Evolutionary conservation across 2,797 vertebrate species (phyloP), one percentile per base, ranked within the genome.

Genomic region (Lepidocolaptes lacrymiger): DNA sequence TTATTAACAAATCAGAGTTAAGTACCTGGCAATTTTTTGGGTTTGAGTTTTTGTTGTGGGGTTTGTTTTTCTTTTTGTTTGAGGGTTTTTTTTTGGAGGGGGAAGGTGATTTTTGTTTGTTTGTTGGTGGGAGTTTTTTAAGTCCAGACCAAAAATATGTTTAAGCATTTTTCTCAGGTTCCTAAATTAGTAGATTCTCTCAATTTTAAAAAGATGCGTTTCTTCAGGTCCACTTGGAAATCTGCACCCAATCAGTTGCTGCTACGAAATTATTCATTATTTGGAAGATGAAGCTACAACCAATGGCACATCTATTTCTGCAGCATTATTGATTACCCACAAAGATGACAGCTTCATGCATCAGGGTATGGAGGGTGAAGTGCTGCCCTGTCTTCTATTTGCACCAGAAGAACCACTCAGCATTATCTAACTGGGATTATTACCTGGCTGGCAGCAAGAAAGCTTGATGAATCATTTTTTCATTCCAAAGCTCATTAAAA

Each of bases 271-370:
- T 14, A 72, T 34, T 28, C 28, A 48, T 26, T 51, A 14, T 83
- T 79, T 88, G 46, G 36, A 69, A 94, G 55, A 34, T 80, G 9
- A n/a, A 79, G 46, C 77, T 67, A 6, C 30, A 85, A 68, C 49
- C 46, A 87, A 52, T 44, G 67, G 51, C 78, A 92, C 61, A 75
- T 64, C 46, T 79, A 39, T 67, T 72, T 81, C 91, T 95, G 88
- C 61, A 32, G 22, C 55, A 61, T 56, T 95, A 97, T 73, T 89
- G 95, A 93, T 94, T 74, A 43, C 20, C 64, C 67, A 48, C 78
- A 80, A 79, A 52, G 69, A 78, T 6, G 30, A 71, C 32, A 77
- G 93, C 67, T 81, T 63, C 79, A 51, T 63, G 81, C 54, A 79
- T 52, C 67, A 86, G 56, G 79, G 46, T 32, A 39, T 34, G 49